Conservation (phyloP, 92 coral and sea anemone genomes). For the Siderastrea radians region DNA sequence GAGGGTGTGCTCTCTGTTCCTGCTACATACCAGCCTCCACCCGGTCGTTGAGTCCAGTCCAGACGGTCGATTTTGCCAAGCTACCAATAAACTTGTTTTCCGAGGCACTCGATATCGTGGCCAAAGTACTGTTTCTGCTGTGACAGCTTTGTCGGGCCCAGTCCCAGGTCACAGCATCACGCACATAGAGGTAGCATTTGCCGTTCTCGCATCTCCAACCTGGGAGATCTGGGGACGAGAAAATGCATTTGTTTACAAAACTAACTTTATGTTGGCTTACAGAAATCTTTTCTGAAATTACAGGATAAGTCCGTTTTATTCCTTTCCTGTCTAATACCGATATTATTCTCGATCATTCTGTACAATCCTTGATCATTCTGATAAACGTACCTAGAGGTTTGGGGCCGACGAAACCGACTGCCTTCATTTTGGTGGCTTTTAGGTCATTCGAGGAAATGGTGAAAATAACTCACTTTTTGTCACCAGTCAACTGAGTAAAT, state of each 20-base stretch:
- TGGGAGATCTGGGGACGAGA: constrained; percentile 50
- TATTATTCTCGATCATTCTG: too few relatives aligned
- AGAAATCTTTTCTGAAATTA: neutral
- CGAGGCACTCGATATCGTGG: constrained; percentile 60
- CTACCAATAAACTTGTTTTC: constrained; percentile 73
- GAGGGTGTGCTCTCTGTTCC: too few relatives aligned
- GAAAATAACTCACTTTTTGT: too few relatives aligned
- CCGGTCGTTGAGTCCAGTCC: constrained; percentile 95
- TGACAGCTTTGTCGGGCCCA: constrained; percentile 78
- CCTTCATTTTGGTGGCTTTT: too few relatives aligned
- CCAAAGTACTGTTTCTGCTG: constrained; percentile 73
- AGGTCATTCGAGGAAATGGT: too few relatives aligned
- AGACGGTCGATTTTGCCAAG: constrained; percentile 73
- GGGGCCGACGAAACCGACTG: too few relatives aligned
- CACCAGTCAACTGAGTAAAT: too few relatives aligned
- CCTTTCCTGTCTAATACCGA: too few relatives aligned
- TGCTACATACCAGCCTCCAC: constrained; percentile 90
- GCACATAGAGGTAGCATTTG: constrained; percentile 82
- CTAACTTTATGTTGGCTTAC: neutral
- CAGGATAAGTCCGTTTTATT: too few relatives aligned
- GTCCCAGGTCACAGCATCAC: constrained; percentile 80
- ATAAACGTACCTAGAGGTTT: too few relatives aligned
- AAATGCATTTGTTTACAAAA: too few relatives aligned
- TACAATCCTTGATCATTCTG: too few relatives aligned
- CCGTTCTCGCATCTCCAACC: constrained; percentile 84